Percentiles rank a stretch among this genome's conserved stretches.
phyloP scores from a whole-genome alignment of 2,888 invertebrate genomes.

The Antitype chi region DNA sequence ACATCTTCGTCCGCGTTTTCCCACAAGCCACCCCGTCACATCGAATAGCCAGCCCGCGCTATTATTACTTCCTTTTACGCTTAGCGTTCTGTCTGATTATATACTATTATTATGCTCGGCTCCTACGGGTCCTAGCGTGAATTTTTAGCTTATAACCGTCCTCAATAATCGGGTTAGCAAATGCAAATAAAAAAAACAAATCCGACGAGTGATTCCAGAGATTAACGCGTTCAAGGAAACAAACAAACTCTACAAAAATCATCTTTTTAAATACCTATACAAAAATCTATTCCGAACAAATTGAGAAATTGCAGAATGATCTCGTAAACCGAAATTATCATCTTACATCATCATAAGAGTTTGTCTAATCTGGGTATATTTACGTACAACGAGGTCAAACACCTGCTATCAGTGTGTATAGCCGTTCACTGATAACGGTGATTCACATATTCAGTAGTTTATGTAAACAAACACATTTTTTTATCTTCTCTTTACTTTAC shows the following conservation, averaged over 20 bases:
- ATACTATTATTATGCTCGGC: too few species aligned
- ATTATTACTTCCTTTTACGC: too few species aligned
- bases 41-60: too few species aligned
- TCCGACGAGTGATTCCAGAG: too few species aligned
- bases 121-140: too few species aligned
- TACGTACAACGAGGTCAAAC: conserved; percentile 48
- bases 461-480: conserved; percentile 39
- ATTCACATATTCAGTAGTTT: conserved; percentile 44
- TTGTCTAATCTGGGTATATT: conserved; percentile 38
- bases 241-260: not conserved
- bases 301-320: not conserved
- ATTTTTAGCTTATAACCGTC: too few species aligned
- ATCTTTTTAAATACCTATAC: not conserved
- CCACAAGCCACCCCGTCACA: too few species aligned
- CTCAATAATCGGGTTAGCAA: too few species aligned
- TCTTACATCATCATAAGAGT: conserved; percentile 17
- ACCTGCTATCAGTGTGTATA: conserved; percentile 52
- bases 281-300: not conserved
- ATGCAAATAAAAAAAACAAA: too few species aligned
- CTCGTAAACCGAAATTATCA: not conserved
- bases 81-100: too few species aligned
- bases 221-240: too few species aligned
- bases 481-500: conserved; percentile 34
- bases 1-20: too few species aligned
- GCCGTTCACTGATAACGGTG: conserved; percentile 37